A percentile compares a stretch with the other conserved stretches of the same genome.
These are phyloP conservation scores for Prinia subflava DNA, from an alignment of 2,113 vertebrate species.

Conservation along the genomic window DNA sequence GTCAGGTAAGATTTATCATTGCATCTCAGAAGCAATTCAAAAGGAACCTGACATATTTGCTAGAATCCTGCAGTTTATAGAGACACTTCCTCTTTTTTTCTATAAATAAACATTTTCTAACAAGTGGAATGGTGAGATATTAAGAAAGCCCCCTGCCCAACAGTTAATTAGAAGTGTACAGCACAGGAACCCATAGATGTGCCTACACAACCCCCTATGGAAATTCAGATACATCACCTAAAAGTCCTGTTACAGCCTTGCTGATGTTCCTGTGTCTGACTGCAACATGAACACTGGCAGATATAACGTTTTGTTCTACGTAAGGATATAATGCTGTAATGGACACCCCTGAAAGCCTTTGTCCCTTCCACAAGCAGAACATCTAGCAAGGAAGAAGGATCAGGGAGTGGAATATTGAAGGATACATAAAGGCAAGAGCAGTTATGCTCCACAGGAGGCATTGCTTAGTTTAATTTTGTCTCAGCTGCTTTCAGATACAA, in stretches of 20 bases:
- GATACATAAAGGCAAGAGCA: background rate
- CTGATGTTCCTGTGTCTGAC: background rate
- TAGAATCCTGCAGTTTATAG: background rate
- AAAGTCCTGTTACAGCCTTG: background rate
- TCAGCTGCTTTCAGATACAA: background rate
- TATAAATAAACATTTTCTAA: background rate
- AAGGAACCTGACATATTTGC: background rate
- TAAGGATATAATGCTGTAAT: background rate
- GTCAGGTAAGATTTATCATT: background rate
- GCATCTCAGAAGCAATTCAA: background rate
- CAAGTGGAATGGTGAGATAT: background rate
- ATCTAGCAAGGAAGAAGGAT: background rate
- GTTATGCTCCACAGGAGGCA: background rate
- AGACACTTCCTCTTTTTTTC: background rate
- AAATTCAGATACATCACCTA: background rate
- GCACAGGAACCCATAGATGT: background rate
- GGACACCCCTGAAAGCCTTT: background rate
- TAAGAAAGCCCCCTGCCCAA: background rate
- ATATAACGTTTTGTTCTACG: background rate
- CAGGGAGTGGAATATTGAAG: background rate
- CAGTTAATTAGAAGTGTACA: background rate
- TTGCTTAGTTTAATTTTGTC: background rate
- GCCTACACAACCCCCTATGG: background rate
- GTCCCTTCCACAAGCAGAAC: background rate
- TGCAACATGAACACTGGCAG: background rate